These are phyloP conservation scores for Hybos culiciformis DNA, from an alignment of 2,888 invertebrate species.

Conservation along the genomic window DNA sequence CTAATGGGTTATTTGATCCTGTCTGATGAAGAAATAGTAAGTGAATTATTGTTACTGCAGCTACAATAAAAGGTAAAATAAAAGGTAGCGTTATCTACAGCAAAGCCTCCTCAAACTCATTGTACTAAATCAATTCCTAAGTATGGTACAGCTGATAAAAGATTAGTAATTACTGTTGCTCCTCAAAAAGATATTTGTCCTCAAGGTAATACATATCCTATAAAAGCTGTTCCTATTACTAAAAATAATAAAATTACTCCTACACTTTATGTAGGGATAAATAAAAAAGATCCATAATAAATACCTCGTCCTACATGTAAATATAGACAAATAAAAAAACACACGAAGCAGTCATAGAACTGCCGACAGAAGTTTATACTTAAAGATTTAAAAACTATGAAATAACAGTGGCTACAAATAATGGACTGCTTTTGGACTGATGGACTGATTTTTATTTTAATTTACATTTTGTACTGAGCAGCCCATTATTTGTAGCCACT, in stretches of 20 bases:
- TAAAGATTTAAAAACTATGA: no score
- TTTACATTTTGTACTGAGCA: no score
- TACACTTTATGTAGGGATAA: conserved; percentile 45
- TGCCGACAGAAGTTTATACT: no score
- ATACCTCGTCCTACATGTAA: conserved; percentile 53
- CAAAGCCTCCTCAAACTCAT: conserved; percentile 66
- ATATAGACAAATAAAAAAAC: conserved; percentile 58
- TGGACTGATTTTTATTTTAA: no score
- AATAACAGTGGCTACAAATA: no score
- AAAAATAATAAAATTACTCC: conserved; percentile 53
- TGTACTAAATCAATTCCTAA: conserved; percentile 47
- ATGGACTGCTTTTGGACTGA: no score
- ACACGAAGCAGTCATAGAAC: no score
- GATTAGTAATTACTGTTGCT: conserved; percentile 64
- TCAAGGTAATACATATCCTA: conserved; percentile 66
- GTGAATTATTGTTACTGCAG: conserved; percentile 47
- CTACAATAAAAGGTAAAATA: conserved; percentile 53
- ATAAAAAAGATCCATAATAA: conserved; percentile 41
- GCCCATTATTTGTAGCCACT: no score
- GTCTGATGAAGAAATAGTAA: conserved; percentile 51
- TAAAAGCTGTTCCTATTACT: conserved; percentile 57
- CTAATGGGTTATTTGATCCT: conserved; percentile 54
- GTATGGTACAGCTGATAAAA: conserved; percentile 58
- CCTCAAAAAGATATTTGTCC: conserved; percentile 75
- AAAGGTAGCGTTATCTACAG: conserved; percentile 60